A percentile compares a stretch with the other conserved stretches of the same genome.
Evolutionary conservation across 2,797 vertebrate species (phyloP).

Genomic region (Lutra lutra): DNA sequence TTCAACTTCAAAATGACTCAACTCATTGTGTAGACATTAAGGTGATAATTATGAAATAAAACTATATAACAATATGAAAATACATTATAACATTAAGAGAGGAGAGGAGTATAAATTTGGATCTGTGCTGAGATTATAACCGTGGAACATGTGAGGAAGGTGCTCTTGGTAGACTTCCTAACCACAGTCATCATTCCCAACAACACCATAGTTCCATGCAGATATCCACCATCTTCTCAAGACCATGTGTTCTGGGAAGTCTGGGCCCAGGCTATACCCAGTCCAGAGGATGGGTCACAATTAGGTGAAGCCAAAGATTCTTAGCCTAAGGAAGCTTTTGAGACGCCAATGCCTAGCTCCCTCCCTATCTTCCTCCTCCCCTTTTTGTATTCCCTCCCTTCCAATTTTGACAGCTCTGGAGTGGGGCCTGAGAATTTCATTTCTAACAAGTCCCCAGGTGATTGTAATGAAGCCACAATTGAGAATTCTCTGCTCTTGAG

Average conservation of each 20-base stretch:
- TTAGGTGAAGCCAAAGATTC: background rate
- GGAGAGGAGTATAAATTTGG: background rate
- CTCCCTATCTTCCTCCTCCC: background rate
- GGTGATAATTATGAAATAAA: conserved; percentile 59
- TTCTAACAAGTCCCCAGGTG: background rate
- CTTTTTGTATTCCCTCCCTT: background rate
- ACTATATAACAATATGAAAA: conserved; percentile 18
- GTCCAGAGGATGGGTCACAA: background rate
- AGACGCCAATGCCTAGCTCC: background rate
- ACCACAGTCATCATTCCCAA: background rate
- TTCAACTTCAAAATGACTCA: conserved; percentile 49
- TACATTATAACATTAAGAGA: background rate
- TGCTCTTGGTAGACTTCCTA: background rate
- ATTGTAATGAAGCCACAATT: background rate
- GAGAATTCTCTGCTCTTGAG: background rate
- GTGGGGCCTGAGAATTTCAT: background rate
- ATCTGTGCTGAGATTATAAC: background rate
- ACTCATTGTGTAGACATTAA: conserved; percentile 4
- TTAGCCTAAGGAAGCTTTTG: background rate
- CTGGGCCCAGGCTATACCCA: background rate
- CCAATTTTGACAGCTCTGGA: background rate
- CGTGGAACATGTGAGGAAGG: background rate
- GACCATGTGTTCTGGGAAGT: background rate
- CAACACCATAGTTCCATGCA: background rate
- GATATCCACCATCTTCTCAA: background rate